Base-by-base conservation (phyloP, 2,797 vertebrate genomes). In the Morus bassanus region DNA sequence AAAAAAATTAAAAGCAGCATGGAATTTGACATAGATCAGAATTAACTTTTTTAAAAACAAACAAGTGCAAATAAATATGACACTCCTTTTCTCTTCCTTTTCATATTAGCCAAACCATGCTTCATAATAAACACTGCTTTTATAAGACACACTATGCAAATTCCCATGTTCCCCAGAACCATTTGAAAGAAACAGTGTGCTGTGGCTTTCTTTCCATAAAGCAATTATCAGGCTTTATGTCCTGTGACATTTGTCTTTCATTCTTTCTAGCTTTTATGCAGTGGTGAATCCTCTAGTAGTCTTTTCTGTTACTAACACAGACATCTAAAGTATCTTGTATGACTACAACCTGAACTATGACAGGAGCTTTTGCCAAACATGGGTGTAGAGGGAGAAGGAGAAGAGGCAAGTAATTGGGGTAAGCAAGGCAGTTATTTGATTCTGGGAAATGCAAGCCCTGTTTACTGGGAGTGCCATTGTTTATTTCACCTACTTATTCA, bases 161-260 rank as follows among this genome's bases (percentile, higher is more conserved):
- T 95, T 96, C 94, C 82, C 92, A 94, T 96, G 94, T 50, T 82
- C 57, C 31, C 14, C 22, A 59, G 64, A 93, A 82, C 39, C 41
- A 28, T 60, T 31, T 33, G 16, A 89, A 45, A 76, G 37, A 78
- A 88, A 64, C 5, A 28, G 37, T 39, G 12, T 56, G 11, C 17
- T 33, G 60, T 39, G 39, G 22, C 21, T 60, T 37, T 57, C n/a
- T 85, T 63, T 46, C 51, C 25, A 43, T 54, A 50, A 70, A 70
- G 7, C 18, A 46, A 41, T 73, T 79, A 79, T 27, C 54, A 43
- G 14, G 15, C 8, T 69, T 85, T 68, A 27, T 33, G 30, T 48
- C 59, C 41, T 79, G 19, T 87, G 30, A 57, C 31, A 41, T 30
- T 51, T 75, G 21, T 27, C 60, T 85, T 46, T 43, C 35, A 11